A percentile compares a stretch with the other conserved stretches of the same genome.
These are phyloP conservation scores for Myopa tessellatipennis DNA, from an alignment of 2,888 invertebrate species.

Conservation along the genomic window DNA sequence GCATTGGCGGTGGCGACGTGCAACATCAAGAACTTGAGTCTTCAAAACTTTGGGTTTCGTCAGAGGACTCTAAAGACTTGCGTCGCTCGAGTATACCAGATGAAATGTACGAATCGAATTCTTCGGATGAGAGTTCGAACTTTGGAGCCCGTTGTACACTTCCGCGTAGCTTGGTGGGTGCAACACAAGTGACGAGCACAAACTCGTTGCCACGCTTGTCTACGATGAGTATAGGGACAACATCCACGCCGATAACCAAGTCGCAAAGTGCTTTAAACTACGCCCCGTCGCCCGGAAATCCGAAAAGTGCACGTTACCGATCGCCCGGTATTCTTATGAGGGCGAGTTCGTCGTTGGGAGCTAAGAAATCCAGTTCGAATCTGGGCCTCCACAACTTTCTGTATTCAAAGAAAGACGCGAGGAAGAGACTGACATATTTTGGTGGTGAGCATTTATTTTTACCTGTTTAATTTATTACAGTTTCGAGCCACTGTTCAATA, in stretches of 20 bases:
- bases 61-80: constrained; percentile 58
- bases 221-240: constrained; percentile 62
- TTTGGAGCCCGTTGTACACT: constrained; percentile 72
- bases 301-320: constrained; percentile 87
- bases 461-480: constrained; percentile 30
- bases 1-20: constrained; percentile 76
- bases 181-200: constrained; percentile 72
- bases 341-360: constrained; percentile 66
- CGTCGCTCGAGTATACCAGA: constrained; percentile 74
- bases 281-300: constrained; percentile 69
- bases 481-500: too few relatives aligned
- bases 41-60: constrained; percentile 65
- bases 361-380: constrained; percentile 73
- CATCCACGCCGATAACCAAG: constrained; percentile 71
- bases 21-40: constrained; percentile 62
- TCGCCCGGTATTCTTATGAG: constrained; percentile 77
- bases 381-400: constrained; percentile 75
- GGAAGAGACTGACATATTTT: constrained; percentile 69
- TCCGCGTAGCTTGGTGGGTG: constrained; percentile 73
- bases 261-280: constrained; percentile 71
- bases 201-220: constrained; percentile 84
- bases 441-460: constrained; percentile 70
- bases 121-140: constrained; percentile 64
- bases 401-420: constrained; percentile 73
- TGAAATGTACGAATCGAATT: constrained; percentile 61